These are phyloP conservation scores for Chiloscyllium plagiosum DNA, from an alignment of 2,113 vertebrate species.

Conservation along the genomic window DNA sequence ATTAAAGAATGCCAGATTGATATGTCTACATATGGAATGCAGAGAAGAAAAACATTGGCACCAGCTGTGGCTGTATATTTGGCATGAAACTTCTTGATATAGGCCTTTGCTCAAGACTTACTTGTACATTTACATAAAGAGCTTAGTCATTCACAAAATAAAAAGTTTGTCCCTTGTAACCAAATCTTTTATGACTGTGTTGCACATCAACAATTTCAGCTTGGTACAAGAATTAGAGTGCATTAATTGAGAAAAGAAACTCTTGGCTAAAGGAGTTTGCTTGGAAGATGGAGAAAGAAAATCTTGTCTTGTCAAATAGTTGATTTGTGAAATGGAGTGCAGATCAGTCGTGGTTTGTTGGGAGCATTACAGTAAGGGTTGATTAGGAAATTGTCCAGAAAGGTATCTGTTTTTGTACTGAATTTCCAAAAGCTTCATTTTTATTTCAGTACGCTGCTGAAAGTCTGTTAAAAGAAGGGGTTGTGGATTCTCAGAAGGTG, in stretches of 20 bases:
- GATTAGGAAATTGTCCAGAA: not conserved
- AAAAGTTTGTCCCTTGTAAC: too few species aligned
- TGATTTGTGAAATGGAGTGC: not conserved
- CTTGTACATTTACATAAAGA: not conserved
- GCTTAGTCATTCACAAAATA: not conserved
- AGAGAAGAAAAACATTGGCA: not conserved
- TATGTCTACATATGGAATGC: not conserved
- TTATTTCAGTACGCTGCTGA: conserved; percentile 71
- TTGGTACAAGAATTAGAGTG: too few species aligned
- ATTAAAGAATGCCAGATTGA: not conserved
- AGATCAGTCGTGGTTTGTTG: not conserved
- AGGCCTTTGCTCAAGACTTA: not conserved
- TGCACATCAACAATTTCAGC: too few species aligned
- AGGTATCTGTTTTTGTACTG: not conserved
- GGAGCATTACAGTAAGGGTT: not conserved
- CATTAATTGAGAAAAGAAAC: too few species aligned
- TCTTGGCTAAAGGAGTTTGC: not conserved
- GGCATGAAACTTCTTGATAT: not conserved
- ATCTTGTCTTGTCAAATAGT: not conserved
- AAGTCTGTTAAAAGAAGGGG: conserved; percentile 62
- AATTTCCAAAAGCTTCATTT: not conserved
- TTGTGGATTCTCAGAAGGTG: conserved; percentile 63
- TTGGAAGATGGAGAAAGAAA: not conserved
- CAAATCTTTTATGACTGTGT: too few species aligned
- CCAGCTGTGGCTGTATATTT: not conserved